These are phyloP conservation scores for Trachops cirrhosus DNA, from an alignment of 2,797 vertebrate genomes.

Conservation along the genomic window DNA sequence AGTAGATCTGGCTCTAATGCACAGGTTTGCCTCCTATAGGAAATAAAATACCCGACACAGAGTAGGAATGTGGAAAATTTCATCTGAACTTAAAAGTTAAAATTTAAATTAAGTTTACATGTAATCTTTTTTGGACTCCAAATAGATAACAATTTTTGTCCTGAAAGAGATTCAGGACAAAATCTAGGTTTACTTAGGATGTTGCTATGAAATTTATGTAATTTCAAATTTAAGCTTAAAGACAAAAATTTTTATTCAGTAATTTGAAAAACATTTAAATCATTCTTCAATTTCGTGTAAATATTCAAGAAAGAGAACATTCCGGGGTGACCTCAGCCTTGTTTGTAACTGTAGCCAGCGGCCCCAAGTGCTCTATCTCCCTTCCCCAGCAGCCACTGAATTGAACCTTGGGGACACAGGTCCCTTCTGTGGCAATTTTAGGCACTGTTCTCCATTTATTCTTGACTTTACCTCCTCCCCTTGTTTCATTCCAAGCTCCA, in stretches of 20 bases:
- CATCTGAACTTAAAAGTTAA: slow-evolving; percentile 8
- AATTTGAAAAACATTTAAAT: neutral
- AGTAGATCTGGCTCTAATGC: neutral
- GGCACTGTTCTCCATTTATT: neutral
- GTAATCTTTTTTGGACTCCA: neutral
- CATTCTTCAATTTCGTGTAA: neutral
- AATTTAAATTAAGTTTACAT: slow-evolving; percentile 4
- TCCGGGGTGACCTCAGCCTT: neutral
- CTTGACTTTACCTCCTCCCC: neutral
- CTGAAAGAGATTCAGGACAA: neutral
- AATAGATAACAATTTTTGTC: neutral
- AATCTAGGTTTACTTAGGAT: slow-evolving; percentile 15
- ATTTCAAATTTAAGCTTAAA: slow-evolving; percentile 19
- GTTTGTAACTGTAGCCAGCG: neutral
- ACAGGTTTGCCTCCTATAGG: neutral
- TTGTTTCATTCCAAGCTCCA: neutral
- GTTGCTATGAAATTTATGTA: neutral
- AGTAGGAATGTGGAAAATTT: neutral
- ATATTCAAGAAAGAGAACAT: neutral
- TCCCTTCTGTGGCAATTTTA: neutral
- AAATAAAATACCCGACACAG: neutral
- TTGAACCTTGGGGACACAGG: neutral
- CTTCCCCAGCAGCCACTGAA: neutral
- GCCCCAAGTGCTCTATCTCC: neutral
- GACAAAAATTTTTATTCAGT: neutral